Evolutionary conservation across 2,797 vertebrate genomes (phyloP), one percentile per base, ranked within the genome.

Genomic region (Danio jaintianensis): DNA sequence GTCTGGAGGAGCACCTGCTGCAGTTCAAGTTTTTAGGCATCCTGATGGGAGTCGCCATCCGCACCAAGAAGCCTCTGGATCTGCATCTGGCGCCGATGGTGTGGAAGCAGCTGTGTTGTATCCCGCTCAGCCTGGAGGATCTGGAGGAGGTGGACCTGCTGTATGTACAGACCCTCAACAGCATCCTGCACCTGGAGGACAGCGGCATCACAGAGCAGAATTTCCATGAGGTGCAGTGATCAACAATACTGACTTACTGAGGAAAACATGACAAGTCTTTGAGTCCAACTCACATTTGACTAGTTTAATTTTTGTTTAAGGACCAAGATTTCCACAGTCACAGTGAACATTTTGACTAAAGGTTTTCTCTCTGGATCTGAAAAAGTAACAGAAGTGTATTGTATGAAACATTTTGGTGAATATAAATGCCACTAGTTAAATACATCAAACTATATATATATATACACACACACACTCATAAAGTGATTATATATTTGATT

Each of bases 71-170:
- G 86, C 94, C 94, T 13, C 88, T 95, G 82, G 94, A 95, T 86
- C 72, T 95, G 0, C 94, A 95, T 86, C 86, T 95, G 84, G 94
- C 94, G n/a, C 93, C 94, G 0, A 91, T 92, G 92, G 94, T 94
- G 84, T 95, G 94, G 94, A 95, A 95, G 74, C 94, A 95, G 87
- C 91, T 95, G 66, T 95, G 94, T 85, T 94, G 90, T 3, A 94
- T 95, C 84, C 94, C 94, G 0, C 83, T 95, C 45, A 88, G 84
- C 6, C 90, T 90, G 16, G 84, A 87, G 0, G 94, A 95, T 87
- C 86, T 95, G 82, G 94, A 95, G 86, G 94, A 95, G 79, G 94
- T 95, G 22, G 94, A 95, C 83, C 89, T 95, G 78, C 93, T 95
- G 64, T 94, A 94, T n/a, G 92, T 91, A 74, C 94, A 94, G 81